Conservation (phyloP, 2,113 vertebrate genomes). For the Oceanodroma tethys region DNA sequence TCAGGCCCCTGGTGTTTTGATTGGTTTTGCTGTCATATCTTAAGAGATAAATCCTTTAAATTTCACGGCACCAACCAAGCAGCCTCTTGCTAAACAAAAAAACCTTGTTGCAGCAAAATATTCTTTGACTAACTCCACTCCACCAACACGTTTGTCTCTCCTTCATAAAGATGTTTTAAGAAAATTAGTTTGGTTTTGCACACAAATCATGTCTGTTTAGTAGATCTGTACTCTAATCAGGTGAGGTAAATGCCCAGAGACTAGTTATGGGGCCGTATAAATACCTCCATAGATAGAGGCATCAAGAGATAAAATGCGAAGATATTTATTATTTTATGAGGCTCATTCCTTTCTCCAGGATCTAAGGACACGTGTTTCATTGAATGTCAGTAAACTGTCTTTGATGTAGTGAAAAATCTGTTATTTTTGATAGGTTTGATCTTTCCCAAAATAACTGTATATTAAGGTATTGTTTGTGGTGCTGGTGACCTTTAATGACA, state of each 20-base stretch:
- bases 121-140: not conserved
- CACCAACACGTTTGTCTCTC: not conserved
- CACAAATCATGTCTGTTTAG: not conserved
- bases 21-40: not conserved
- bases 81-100: not conserved
- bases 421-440: not conserved
- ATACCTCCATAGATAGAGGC: constrained; percentile 38
- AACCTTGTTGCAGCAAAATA: not conserved
- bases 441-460: not conserved
- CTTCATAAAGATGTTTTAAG: not conserved
- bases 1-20: not conserved
- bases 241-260: not conserved
- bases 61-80: not conserved
- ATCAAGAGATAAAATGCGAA: constrained; percentile 31
- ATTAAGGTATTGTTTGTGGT: not conserved
- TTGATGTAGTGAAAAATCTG: not conserved
- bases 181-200: not conserved
- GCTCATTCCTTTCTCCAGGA: not conserved
- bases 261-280: not conserved
- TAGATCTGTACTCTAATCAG: not conserved
- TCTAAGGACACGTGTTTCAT: not conserved
- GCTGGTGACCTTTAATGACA: constrained; percentile 7
- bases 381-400: not conserved
- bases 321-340: constrained; percentile 44
- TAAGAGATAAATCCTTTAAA: not conserved